Percentiles rank a stretch among this genome's conserved stretches.
Conservation (phyloP, 2,113 vertebrate species). For the Chaetops frenatus region DNA sequence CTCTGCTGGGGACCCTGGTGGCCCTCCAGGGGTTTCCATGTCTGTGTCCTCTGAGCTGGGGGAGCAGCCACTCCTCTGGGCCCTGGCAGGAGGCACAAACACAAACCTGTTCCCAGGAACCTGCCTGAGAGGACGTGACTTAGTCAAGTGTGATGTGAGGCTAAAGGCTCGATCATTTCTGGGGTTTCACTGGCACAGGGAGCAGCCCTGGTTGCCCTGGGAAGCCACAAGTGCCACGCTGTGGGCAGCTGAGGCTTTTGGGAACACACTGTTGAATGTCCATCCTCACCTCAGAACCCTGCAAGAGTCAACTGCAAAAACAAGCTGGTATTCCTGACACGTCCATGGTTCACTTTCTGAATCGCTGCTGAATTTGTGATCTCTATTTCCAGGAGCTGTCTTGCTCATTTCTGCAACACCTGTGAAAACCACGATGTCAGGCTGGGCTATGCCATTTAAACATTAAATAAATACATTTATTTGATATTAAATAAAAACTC, state of each 20-base stretch:
- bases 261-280: fast-evolving
- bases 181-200: background rate
- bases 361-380: background rate
- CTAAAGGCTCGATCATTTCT: background rate
- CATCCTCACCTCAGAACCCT: background rate
- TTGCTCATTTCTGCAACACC: background rate
- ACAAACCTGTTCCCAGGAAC: background rate
- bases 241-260: background rate
- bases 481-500: background rate
- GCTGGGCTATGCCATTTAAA: background rate
- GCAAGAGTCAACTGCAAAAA: background rate
- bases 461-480: background rate
- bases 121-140: background rate
- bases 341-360: background rate
- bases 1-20: background rate
- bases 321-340: fast-evolving
- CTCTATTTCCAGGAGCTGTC: background rate
- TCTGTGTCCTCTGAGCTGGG: background rate
- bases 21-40: background rate
- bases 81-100: background rate
- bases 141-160: fast-evolving
- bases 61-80: background rate
- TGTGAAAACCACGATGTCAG: background rate
- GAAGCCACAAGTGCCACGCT: background rate
- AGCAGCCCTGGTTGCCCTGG: background rate